Base-by-base conservation (phyloP, 2,113 vertebrate species). In the Silurus asotus region DNA sequence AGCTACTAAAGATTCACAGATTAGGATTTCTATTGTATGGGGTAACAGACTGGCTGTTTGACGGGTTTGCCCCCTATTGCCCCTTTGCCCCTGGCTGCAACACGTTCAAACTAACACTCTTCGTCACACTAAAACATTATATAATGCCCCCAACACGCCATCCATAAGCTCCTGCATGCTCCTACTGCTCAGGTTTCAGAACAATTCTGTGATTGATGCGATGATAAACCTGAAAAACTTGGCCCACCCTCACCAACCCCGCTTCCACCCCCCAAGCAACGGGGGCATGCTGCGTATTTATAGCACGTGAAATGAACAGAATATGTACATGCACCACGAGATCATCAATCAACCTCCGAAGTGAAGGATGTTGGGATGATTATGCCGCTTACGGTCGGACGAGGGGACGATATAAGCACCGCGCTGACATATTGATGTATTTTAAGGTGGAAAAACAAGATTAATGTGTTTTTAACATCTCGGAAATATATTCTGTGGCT, bases 361-460 rank as follows among this genome's bases (percentile, higher is more conserved):
- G 25, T 85, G 75, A 85, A 67, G 75, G 75, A 67, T 79, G 64
- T 85, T 85, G 28, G 56, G 79, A 85, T 79, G 56, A 85, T 58
- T 67, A 85, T 69, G 51, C 75, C 6, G 61, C 75, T 85, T 85
- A 85, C 69, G 61, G 84, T 56, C 58, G 61, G 58, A 79, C 45
- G 55, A 51, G 25, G 20, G 56, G 53, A 58, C 75, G 25, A 37
- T 85, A 67, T 62, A 51, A 8, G 45, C 82, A 61, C 64, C n/a
- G 81, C 65, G 8, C 11, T 84, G 83, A 84, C 59, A 65, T 49
- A 14, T 65, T 84, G 83, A 84, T 77, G 59, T 59, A 76, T 84
- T 84, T 77, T 77, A 84, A 64, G 45, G 23, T 11, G 51, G 51
- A 56, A 77, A 80, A 45, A 61, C 56, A 80, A 80, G 77, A 80